phyloP scores from a whole-genome alignment of 2,113 vertebrate genomes.

The Semnornis frantzii region DNA sequence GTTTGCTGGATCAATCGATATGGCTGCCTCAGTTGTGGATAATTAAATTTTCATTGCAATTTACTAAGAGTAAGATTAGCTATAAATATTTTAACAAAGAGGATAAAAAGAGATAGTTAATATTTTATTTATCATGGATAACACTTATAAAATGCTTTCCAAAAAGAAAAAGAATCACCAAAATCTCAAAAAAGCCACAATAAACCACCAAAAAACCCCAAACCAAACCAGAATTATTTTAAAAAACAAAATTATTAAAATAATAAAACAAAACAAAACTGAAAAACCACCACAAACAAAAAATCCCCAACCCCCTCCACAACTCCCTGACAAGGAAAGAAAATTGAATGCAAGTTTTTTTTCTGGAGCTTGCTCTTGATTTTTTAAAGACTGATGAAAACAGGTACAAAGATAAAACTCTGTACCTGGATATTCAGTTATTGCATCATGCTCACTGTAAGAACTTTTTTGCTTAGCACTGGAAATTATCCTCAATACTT shows the following conservation, averaged over 20 bases:
- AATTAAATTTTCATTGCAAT: conserved; percentile 65
- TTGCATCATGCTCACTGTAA: neutral
- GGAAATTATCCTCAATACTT: neutral
- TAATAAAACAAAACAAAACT: too few relatives aligned
- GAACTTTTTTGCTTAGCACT: neutral
- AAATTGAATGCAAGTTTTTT: neutral
- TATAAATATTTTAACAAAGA: conserved; percentile 66
- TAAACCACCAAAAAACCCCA: too few relatives aligned
- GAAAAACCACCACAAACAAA: too few relatives aligned
- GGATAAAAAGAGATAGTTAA: conserved; percentile 25
- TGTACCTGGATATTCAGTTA: neutral
- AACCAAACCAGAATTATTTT: too few relatives aligned
- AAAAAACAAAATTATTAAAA: too few relatives aligned
- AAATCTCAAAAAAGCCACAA: too few relatives aligned
- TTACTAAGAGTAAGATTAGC: conserved; percentile 32
- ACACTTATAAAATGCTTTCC: neutral
- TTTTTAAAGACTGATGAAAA: neutral
- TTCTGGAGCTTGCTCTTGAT: neutral
- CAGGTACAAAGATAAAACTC: neutral
- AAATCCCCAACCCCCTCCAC: too few relatives aligned
- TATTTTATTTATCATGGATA: conserved; percentile 51
- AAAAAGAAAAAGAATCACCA: neutral
- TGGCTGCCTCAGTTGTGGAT: conserved; percentile 8
- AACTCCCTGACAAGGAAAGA: neutral
- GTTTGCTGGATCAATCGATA: conserved; percentile 48